Conservation (phyloP, 1,140 invertebrate genomes). For the Drosophila oshimai region DNA sequence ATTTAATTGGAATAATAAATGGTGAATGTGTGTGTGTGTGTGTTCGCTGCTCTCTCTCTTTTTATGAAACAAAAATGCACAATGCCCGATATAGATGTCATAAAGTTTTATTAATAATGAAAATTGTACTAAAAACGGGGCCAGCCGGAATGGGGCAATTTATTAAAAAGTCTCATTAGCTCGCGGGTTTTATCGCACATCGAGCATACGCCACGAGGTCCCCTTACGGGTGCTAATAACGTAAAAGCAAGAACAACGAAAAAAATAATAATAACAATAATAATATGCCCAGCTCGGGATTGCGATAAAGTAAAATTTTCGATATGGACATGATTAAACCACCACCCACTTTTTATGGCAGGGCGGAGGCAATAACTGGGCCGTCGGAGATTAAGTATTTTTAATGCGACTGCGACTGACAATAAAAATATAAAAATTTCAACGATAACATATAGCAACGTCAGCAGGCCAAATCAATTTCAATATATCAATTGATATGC, state of each 20-base stretch:
- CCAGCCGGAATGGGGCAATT: constrained; percentile 57
- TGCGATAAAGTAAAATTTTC: constrained; percentile 79
- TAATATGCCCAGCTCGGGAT: constrained; percentile 39
- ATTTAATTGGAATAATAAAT: constrained; percentile 80
- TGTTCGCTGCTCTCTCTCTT: constrained; percentile 3
- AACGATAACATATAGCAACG: constrained; percentile 60
- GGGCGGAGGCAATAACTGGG: constrained; percentile 59
- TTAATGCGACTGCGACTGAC: constrained; percentile 74
- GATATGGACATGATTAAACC: constrained; percentile 74
- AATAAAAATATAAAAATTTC: constrained; percentile 79
- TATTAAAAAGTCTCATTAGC: constrained; percentile 81
- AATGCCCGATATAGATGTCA: constrained; percentile 69
- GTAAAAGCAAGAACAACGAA: constrained; percentile 62
- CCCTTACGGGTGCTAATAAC: constrained; percentile 78
- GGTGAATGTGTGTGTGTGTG: constrained; percentile 1
- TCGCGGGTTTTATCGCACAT: constrained; percentile 68
- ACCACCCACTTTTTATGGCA: constrained; percentile 6
- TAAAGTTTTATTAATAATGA: constrained; percentile 81
- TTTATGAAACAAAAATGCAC: constrained; percentile 61
- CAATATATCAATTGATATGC: constrained; percentile 43
- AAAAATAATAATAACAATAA: constrained; percentile 65
- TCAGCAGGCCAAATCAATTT: constrained; percentile 76
- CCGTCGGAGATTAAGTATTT: constrained; percentile 75
- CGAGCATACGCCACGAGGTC: constrained; percentile 71
- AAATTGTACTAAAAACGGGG: constrained; percentile 76